phyloP scores from a whole-genome alignment of 2,113 vertebrate species.

The Mastomys natalensis region DNA sequence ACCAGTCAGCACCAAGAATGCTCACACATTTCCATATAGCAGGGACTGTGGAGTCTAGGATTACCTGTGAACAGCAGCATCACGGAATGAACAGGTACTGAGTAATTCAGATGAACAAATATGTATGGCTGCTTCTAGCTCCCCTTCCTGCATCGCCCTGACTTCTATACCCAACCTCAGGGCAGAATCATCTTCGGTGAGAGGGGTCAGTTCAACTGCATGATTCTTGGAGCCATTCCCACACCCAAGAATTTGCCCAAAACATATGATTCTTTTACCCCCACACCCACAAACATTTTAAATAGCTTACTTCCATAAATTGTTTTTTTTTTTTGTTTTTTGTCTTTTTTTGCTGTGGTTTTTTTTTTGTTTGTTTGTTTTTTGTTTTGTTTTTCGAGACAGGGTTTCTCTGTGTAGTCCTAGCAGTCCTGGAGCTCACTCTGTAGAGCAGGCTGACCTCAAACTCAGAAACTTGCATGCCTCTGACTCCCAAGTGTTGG shows the following conservation, averaged over 20 bases:
- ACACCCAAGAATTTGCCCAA: not conserved
- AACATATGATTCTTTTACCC: not conserved
- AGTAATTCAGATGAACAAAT: too few relatives aligned
- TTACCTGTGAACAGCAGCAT: too few relatives aligned
- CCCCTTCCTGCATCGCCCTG: not conserved
- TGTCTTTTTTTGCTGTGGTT: too few relatives aligned
- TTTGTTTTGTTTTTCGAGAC: too few relatives aligned
- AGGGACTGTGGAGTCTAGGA: not conserved
- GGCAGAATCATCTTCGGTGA: not conserved
- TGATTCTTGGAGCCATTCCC: not conserved
- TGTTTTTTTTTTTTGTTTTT: too few relatives aligned
- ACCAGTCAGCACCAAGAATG: not conserved
- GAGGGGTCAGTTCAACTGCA: not conserved
- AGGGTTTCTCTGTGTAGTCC: too few relatives aligned
- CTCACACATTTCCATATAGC: not conserved
- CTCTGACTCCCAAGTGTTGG: too few relatives aligned
- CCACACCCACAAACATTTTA: not conserved
- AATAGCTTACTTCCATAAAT: too few relatives aligned
- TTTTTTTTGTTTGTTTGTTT: too few relatives aligned
- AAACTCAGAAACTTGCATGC: too few relatives aligned
- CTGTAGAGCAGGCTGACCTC: too few relatives aligned
- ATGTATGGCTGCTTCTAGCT: not conserved
- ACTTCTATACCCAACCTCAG: not conserved
- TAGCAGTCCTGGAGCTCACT: too few relatives aligned
- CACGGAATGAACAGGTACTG: not conserved